Evolutionary conservation across 30 jellyfish, hydroid and myxozoan genomes (phyloP).

Genomic region (Aurelia coerulea): DNA sequence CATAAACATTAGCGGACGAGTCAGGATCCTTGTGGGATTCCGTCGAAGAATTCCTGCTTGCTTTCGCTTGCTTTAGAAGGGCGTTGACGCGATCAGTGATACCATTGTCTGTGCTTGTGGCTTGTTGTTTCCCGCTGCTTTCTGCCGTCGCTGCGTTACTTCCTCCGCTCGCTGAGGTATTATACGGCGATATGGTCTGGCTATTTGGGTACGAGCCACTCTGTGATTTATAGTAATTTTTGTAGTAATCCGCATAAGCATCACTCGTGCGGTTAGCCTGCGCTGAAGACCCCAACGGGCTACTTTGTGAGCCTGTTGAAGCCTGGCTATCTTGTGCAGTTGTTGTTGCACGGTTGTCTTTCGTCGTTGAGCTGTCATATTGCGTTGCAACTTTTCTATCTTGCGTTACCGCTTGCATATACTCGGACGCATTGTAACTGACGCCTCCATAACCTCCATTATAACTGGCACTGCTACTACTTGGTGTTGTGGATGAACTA

Average conservation of each 20-base stretch:
- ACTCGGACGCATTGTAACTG: background rate
- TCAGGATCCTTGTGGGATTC: background rate
- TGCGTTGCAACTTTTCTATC: background rate
- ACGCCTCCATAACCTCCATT: background rate
- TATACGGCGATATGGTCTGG: background rate
- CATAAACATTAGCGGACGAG: conserved; percentile 13
- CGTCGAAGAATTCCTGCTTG: background rate
- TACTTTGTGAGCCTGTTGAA: no score
- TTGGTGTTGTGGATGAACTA: background rate
- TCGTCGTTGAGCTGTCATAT: background rate
- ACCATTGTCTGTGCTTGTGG: background rate
- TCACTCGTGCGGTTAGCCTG: background rate
- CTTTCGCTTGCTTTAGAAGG: background rate
- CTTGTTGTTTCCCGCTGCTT: background rate
- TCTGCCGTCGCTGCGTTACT: background rate
- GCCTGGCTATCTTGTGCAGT: no score
- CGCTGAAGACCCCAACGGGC: background rate
- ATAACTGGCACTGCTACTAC: background rate
- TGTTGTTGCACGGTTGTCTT: background rate
- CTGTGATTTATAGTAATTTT: background rate
- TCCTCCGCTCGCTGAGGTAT: background rate
- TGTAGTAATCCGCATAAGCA: background rate
- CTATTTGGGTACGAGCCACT: background rate
- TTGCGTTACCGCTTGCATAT: background rate
- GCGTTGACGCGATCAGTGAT: background rate